Conservation (phyloP, 2,797 vertebrate genomes). For the Mormyrops boulengeri region DNA sequence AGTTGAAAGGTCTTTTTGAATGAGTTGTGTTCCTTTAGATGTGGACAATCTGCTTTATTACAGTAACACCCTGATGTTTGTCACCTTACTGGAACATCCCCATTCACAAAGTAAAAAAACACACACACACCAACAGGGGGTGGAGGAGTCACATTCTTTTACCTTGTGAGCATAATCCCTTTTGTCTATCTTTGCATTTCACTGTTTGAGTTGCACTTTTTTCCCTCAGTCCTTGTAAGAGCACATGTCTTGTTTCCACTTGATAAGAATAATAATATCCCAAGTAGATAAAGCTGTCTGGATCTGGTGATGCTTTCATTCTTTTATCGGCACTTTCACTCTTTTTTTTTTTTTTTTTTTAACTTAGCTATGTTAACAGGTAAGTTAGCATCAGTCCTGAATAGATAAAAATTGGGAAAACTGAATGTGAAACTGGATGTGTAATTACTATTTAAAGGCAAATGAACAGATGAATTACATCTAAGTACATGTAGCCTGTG, state of each 20-base stretch:
- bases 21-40: slow-evolving; percentile 45
- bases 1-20: slow-evolving; percentile 29
- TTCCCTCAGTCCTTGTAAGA: not conserved
- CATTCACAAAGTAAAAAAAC: slow-evolving; percentile 7
- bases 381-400: not conserved
- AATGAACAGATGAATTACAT: not conserved
- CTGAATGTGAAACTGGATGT: not conserved
- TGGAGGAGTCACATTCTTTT: not conserved
- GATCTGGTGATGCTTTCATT: not conserved
- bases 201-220: slow-evolving; percentile 14
- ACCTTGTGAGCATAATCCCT: not conserved
- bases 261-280: not conserved
- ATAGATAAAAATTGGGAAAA: not conserved
- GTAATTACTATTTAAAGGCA: not conserved
- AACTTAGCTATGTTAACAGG: not conserved
- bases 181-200: slow-evolving; percentile 4
- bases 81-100: slow-evolving; percentile 39
- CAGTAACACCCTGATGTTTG: slow-evolving; percentile 34
- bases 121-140: not conserved
- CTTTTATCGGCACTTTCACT: too few relatives aligned
- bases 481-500: not conserved
- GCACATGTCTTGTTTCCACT: not conserved
- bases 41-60: slow-evolving; percentile 48
- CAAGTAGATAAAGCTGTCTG: not conserved
- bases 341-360: not conserved